A percentile compares a stretch with the other conserved stretches of the same genome.
Evolutionary conservation across 2,888 invertebrate genomes (phyloP).

Genomic region (Dynastes maya): DNA sequence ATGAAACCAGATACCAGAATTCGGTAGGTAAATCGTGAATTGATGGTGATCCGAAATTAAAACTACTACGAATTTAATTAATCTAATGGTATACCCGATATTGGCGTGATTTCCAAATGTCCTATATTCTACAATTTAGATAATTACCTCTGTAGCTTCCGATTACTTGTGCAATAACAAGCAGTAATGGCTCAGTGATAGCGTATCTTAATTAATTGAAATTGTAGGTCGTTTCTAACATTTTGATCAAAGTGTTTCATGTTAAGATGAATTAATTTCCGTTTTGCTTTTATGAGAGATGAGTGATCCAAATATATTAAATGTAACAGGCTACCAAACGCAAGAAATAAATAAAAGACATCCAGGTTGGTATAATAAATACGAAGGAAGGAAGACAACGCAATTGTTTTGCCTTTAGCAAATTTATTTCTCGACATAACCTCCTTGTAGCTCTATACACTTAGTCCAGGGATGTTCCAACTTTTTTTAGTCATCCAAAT

Average conservation of each 20-base stretch:
- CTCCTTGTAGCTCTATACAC: too few species aligned
- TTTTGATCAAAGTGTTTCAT: neutral
- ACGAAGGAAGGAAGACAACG: too few species aligned
- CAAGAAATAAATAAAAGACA: too few species aligned
- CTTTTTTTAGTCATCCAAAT: too few species aligned
- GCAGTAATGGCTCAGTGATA: neutral
- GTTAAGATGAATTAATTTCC: neutral
- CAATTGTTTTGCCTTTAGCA: too few species aligned
- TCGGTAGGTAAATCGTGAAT: slow-evolving; percentile 13
- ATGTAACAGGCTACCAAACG: neutral
- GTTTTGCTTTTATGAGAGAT: neutral
- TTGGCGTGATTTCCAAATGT: slow-evolving; percentile 21
- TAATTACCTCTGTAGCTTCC: slow-evolving; percentile 1
- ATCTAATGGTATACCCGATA: slow-evolving; percentile 23
- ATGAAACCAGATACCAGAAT: slow-evolving; percentile 18
- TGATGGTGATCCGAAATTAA: slow-evolving; percentile 29
- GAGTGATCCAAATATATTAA: neutral
- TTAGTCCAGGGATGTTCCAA: too few species aligned
- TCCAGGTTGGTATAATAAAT: too few species aligned
- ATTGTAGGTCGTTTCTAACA: neutral
- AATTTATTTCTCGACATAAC: too few species aligned
- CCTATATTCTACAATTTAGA: slow-evolving; percentile 1
- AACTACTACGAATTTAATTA: slow-evolving; percentile 25
- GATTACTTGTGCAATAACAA: slow-evolving; percentile 2
- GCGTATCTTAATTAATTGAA: neutral